Evolutionary conservation across 2,888 invertebrate genomes (phyloP).

Genomic region (Drosophila putrida): DNA sequence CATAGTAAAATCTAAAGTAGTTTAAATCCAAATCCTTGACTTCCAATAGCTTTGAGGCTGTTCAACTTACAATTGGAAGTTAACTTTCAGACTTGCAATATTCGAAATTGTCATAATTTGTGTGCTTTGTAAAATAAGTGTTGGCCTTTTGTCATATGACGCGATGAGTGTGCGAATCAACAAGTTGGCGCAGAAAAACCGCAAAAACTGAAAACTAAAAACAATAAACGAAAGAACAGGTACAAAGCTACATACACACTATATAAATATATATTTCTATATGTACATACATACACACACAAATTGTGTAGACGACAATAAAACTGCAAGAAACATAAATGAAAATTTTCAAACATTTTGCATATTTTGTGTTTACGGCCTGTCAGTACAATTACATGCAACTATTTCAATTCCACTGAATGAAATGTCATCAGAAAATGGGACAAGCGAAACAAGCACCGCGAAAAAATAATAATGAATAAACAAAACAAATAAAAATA

Average conservation of each 20-base stretch:
- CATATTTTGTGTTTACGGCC: slow-evolving; percentile 47
- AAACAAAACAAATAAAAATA: slow-evolving; percentile 29
- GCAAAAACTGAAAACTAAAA: slow-evolving; percentile 13
- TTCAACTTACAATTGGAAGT: neutral
- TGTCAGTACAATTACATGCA: slow-evolving; percentile 45
- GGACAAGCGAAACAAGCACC: slow-evolving; percentile 20
- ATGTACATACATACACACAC: neutral
- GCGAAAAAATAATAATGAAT: slow-evolving; percentile 1
- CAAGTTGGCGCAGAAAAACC: slow-evolving; percentile 57
- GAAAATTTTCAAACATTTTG: neutral
- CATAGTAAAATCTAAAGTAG: no score
- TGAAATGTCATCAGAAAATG: slow-evolving; percentile 57
- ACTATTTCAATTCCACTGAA: slow-evolving; percentile 44
- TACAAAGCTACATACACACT: slow-evolving; percentile 1
- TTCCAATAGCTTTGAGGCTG: no score
- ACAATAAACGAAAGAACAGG: slow-evolving; percentile 18
- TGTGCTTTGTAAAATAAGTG: slow-evolving; percentile 4
- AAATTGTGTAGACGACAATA: slow-evolving; percentile 7
- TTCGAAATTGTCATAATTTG: neutral
- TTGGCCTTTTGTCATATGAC: slow-evolving; percentile 45
- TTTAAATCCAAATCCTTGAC: no score
- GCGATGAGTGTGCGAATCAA: slow-evolving; percentile 64
- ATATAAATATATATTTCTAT: neutral
- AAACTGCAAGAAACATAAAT: slow-evolving; percentile 12
- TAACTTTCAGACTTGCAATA: neutral